Conservation (phyloP, 35 echinoderm and acorn worm species). For the Diadema setosum region DNA sequence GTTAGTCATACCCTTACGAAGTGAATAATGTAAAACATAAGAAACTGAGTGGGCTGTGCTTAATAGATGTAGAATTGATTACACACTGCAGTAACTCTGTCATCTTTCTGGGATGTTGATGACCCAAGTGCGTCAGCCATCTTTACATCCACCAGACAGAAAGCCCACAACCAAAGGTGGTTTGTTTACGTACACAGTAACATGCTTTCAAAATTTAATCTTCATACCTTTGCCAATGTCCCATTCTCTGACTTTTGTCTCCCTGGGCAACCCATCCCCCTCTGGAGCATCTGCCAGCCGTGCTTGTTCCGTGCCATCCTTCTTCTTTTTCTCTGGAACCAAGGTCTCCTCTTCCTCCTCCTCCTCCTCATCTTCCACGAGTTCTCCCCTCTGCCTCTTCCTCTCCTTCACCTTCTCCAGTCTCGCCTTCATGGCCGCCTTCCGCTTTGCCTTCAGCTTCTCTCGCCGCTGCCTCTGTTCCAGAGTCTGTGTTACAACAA, state of each 20-base stretch:
- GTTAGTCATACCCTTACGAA: no score
- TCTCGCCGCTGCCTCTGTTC: conserved; percentile 75
- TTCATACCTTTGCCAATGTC: conserved; percentile 78
- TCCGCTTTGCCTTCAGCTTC: conserved; percentile 85
- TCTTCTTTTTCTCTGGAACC: neutral
- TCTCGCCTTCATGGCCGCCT: conserved; percentile 80
- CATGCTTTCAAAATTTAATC: no score
- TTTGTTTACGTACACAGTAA: neutral
- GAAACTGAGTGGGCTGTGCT: no score
- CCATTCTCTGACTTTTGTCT: conserved; percentile 55
- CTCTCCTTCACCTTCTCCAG: conserved; percentile 84
- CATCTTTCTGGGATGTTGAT: no score
- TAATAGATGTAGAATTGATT: no score
- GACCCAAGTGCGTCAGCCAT: no score
- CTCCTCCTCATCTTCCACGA: conserved; percentile 23
- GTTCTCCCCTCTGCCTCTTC: conserved; percentile 59
- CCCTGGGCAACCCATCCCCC: neutral
- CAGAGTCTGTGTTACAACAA: conserved; percentile 68
- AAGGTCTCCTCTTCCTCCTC: conserved; percentile 7
- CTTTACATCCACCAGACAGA: no score
- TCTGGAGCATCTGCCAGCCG: neutral
- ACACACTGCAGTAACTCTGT: no score
- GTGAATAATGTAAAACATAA: no score
- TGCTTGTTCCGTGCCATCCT: neutral
- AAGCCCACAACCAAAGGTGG: no score